Base-by-base conservation (phyloP, 1,140 invertebrate genomes). In the Aphelinus certus region DNA sequence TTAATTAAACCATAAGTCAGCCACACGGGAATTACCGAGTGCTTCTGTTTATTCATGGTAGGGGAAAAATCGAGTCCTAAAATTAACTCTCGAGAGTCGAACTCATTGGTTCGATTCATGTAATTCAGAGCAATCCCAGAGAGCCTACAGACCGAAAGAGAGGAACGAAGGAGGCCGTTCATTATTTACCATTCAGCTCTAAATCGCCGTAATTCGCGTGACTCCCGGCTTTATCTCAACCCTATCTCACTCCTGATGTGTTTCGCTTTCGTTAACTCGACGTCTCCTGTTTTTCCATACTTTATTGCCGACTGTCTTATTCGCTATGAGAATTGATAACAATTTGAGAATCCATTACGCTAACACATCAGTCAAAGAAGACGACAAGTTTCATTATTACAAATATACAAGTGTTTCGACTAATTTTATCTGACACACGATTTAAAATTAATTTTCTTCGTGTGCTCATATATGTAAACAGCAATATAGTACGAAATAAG, bases 151-250 rank as follows among this genome's bases (percentile, higher is more conserved):
- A 71, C 58, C 55, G 62, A 63, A 43, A 45, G 5, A 61, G 43
- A 10, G 51, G 47, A 55, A 63, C 26, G 60, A 62, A 67, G 49
- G 45, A 46, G 42, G 47, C 26, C 55, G 46, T 63, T 69, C 51
- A 63, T 58, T 55, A 63, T 57, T 68, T 10, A 2, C 64, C 64
- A 61, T 73, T 67, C 49, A 67, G 9, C 42, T 60, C 58, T 63
- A 48, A 63, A 74, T 74, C 72, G n/a, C 3, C 51, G 45, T 63
- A 63, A 74, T 74, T 74, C 58, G 46, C 66, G 45, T 74, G 43
- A 74, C 43, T 74, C 2, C 43, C 65, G 45, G 62, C 42, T 26
- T 68, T 74, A 69, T 69, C 65, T 67, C n/a, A 6, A 56, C 3
- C 9, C 42, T 57, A 65, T 7, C 26, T 26, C 26, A 26, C 26